Base-by-base conservation (phyloP, 2,888 invertebrate genomes). In the Corbicula japonica region DNA sequence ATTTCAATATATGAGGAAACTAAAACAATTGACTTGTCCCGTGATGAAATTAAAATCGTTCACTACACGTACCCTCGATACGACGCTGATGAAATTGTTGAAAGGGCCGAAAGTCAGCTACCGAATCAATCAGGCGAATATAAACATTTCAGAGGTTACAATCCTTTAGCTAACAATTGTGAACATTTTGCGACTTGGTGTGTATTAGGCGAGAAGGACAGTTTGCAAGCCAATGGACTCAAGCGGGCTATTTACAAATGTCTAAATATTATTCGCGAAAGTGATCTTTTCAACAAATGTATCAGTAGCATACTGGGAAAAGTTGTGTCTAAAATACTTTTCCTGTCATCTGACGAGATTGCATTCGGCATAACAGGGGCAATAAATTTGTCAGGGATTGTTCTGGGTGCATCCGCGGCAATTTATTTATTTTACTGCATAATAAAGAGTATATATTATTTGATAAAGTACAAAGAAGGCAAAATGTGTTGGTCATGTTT, bases 161-260 rank as follows among this genome's bases (percentile, higher is more conserved):
- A 65, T 73, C 21, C 35, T 18, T 23, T 54, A 0, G 44, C 32
- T 0, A 38, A 28, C 10, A 74, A 74, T 41, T 74, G 73, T 18
- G 70, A 70, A 38, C 70, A 70, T 50, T 48, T 70, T 50, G 60
- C 60, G 21, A 70, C 50, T 12, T 70, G 73, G 73, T 73, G 73
- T 65, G 58, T 73, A 15, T 28, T 65, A 28, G 73, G 73, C 2
- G 30, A 58, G 30, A n/a, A n/a, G n/a, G n/a, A n/a, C 28, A 60
- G 66, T 34, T 60, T 74, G 4, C 73, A 74, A 34, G 66, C 44
- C 38, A 50, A 74, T 41, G 38, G 60, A 15, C 6, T 52, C n/a
- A 1, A 18, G 30, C 18, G 2, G 58, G 5, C 21, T 26, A 21
- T 10, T 74, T 23, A 26, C 18, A 1, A 35, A 66, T 18, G 52